A percentile compares a stretch with the other conserved stretches of the same genome.
Evolutionary conservation across 2,888 invertebrate genomes (phyloP).

Genomic region (Heliconius cydno): DNA sequence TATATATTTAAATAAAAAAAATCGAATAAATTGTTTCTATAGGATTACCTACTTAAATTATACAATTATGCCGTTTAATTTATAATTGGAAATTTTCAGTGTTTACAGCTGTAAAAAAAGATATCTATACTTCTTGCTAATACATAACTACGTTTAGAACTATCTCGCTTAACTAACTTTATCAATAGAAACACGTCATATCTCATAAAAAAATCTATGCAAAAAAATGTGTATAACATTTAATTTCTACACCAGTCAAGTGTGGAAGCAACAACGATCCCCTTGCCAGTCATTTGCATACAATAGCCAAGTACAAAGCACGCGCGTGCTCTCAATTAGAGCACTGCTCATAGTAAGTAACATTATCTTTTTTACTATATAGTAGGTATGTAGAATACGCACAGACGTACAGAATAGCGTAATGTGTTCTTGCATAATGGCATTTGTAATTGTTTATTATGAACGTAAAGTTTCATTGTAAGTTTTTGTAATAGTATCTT

Average conservation of each 20-base stretch:
- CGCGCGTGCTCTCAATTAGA: slow-evolving; percentile 74
- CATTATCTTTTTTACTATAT: slow-evolving; percentile 44
- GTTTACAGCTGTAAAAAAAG: too few relatives aligned
- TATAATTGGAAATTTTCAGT: too few relatives aligned
- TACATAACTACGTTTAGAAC: too few relatives aligned
- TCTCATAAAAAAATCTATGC: slow-evolving; percentile 13
- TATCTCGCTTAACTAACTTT: too few relatives aligned
- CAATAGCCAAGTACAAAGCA: slow-evolving; percentile 70
- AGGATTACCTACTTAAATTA: not conserved
- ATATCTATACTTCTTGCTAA: too few relatives aligned
- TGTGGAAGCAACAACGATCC: slow-evolving; percentile 39
- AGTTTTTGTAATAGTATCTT: not conserved
- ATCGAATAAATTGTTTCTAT: too few relatives aligned
- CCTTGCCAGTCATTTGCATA: slow-evolving; percentile 65
- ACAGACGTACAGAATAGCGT: slow-evolving; percentile 24
- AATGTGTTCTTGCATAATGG: slow-evolving; percentile 31
- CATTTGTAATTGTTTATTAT: slow-evolving; percentile 18
- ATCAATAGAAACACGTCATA: not conserved
- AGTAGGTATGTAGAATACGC: slow-evolving; percentile 18
- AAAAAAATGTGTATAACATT: slow-evolving; percentile 13
- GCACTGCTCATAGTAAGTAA: slow-evolving; percentile 73
- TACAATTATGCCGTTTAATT: too few relatives aligned
- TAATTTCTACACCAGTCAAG: slow-evolving; percentile 36
- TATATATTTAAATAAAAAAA: too few relatives aligned
- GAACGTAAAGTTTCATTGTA: slow-evolving; percentile 1